A percentile compares a stretch with the other conserved stretches of the same genome.
Evolutionary conservation across 2,113 vertebrate genomes (phyloP).

Genomic region (Riparia riparia): DNA sequence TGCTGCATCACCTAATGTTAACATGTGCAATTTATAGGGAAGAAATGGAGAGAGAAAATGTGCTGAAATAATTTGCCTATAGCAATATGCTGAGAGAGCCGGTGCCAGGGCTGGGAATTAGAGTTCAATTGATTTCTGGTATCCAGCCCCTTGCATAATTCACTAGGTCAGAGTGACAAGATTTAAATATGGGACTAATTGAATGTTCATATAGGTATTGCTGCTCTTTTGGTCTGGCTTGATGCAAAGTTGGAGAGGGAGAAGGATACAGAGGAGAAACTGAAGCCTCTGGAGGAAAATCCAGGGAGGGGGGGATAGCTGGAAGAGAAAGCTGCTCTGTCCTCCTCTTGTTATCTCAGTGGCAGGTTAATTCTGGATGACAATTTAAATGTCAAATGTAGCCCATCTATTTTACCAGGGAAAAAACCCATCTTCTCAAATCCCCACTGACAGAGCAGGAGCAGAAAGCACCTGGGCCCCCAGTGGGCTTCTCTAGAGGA

Average conservation of each 20-base stretch:
- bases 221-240: not conserved
- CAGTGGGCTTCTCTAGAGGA: not conserved
- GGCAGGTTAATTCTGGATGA: constrained; percentile 21
- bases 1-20: constrained; percentile 46
- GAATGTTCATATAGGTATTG: constrained; percentile 24
- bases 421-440: not conserved
- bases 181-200: constrained; percentile 48
- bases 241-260: not conserved
- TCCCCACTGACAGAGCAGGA: rapidly evolving
- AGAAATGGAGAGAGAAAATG: not conserved
- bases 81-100: not conserved
- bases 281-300: not conserved
- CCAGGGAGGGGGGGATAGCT: rapidly evolving
- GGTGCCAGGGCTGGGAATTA: constrained; percentile 33
- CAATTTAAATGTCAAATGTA: not conserved
- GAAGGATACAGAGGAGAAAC: not conserved
- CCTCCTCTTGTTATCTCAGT: not conserved
- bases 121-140: constrained; percentile 42
- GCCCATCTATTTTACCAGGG: not conserved
- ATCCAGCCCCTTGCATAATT: constrained; percentile 49
- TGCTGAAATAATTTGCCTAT: constrained; percentile 18
- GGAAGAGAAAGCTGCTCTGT: not conserved
- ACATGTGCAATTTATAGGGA: not conserved
- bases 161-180: constrained; percentile 29
- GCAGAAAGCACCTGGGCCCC: not conserved